A percentile compares a stretch with the other conserved stretches of the same genome.
phyloP scores from a whole-genome alignment of 2,113 vertebrate species.

The Polypterus senegalus region DNA sequence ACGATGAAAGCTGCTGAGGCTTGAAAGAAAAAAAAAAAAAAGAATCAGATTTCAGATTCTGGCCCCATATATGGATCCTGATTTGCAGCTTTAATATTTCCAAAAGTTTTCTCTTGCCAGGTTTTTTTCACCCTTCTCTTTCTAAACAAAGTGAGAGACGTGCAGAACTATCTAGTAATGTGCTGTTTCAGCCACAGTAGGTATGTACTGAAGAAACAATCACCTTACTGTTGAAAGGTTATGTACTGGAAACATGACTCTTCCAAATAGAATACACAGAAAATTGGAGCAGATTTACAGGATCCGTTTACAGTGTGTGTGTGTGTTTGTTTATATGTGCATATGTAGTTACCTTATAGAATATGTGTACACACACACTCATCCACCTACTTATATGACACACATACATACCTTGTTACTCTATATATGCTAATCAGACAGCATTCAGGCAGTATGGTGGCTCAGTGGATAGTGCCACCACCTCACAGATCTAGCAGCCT shows the following conservation, averaged over 20 bases:
- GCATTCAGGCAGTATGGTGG: too few species aligned
- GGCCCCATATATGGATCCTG: conserved; percentile 50
- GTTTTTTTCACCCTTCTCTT: conserved; percentile 32
- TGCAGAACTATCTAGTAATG: conserved; percentile 43
- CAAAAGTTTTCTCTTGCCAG: conserved; percentile 45
- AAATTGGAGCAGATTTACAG: background rate
- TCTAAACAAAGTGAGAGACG: conserved; percentile 34
- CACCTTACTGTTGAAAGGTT: conserved; percentile 30
- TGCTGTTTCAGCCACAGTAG: conserved; percentile 14
- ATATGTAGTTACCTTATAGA: too few species aligned
- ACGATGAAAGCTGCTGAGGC: conserved; percentile 42
- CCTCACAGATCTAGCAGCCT: too few species aligned
- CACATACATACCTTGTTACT: too few species aligned
- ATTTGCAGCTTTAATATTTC: conserved; percentile 45
- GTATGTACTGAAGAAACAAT: conserved; percentile 32
- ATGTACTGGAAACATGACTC: conserved; percentile 37
- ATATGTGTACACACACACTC: too few species aligned
- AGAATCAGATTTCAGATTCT: conserved; percentile 56
- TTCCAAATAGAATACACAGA: conserved; percentile 28
- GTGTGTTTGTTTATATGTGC: too few species aligned
- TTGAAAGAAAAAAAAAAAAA: conserved; percentile 35
- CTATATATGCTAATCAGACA: too few species aligned
- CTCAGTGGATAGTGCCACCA: too few species aligned
- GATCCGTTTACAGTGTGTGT: too few species aligned
- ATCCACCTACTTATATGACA: too few species aligned